phyloP scores from a whole-genome alignment of 1,140 invertebrate species.

The Scaptomyza pallida region DNA sequence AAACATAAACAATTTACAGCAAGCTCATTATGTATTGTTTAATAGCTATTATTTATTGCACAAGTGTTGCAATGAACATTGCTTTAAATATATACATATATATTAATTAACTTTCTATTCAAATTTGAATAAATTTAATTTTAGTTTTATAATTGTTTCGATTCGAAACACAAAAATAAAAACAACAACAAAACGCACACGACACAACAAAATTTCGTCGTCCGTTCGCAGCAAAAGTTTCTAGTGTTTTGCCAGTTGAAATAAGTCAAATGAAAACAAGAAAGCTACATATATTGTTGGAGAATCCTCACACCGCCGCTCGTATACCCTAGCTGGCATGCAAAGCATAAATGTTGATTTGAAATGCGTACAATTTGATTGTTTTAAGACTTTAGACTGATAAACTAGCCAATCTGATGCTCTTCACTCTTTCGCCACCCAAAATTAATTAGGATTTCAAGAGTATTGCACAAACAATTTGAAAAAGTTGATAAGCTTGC shows the following conservation, averaged over 20 bases:
- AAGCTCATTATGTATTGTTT: neutral
- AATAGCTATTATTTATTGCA: neutral
- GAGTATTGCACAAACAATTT: neutral
- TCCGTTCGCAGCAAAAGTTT: slow-evolving; percentile 38
- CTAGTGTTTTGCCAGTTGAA: slow-evolving; percentile 22
- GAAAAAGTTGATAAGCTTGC: slow-evolving; percentile 17
- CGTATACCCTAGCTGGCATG: slow-evolving; percentile 4
- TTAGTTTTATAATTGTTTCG: slow-evolving; percentile 8
- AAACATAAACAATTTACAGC: slow-evolving; percentile 2
- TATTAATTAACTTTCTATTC: neutral
- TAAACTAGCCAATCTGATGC: neutral
- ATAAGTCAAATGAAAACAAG: slow-evolving; percentile 30
- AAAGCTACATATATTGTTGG: slow-evolving; percentile 7
- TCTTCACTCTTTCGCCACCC: neutral
- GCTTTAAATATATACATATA: neutral
- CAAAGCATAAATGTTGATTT: neutral
- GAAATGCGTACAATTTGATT: neutral
- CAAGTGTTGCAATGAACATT: too few species aligned
- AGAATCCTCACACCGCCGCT: neutral
- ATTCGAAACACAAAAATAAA: neutral
- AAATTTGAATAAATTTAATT: slow-evolving; percentile 1
- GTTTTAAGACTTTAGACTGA: neutral
- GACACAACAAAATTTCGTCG: slow-evolving; percentile 14
- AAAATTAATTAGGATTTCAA: neutral
- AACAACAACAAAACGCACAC: slow-evolving; percentile 16